Evolutionary conservation across 23 tunicate genomes (phyloP).

Genomic region (Halocynthia aurantium): DNA sequence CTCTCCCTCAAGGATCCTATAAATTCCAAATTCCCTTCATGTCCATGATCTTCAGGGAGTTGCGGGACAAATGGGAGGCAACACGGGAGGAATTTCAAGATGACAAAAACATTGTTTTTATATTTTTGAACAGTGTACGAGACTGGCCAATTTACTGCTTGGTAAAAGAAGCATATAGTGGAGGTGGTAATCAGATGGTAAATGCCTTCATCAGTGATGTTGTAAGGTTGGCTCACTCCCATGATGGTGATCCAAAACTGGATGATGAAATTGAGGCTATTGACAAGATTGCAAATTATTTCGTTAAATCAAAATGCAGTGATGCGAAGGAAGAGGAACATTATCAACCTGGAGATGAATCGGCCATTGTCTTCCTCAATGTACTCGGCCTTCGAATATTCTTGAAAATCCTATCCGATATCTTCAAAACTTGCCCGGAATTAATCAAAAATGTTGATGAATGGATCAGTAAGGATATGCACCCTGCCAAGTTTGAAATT

Average conservation of each 20-base stretch:
- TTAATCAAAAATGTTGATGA: background rate
- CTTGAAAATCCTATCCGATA: background rate
- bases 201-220: background rate
- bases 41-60: background rate
- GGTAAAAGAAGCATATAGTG: background rate
- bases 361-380: too few relatives aligned
- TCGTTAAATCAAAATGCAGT: background rate
- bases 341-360: too few relatives aligned
- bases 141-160: background rate
- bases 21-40: constrained; percentile 6
- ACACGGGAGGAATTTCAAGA: background rate
- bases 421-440: constrained; percentile 1
- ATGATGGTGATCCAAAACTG: background rate
- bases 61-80: background rate
- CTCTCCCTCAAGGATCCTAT: background rate
- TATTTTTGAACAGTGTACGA: background rate
- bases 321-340: background rate
- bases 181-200: background rate
- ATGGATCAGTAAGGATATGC: constrained; percentile 14
- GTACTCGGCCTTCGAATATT: background rate
- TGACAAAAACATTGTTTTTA: background rate
- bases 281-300: background rate
- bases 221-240: background rate
- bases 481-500: background rate
- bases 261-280: background rate